phyloP scores from a whole-genome alignment of 2,113 vertebrate species.

The Barbus barbus region DNA sequence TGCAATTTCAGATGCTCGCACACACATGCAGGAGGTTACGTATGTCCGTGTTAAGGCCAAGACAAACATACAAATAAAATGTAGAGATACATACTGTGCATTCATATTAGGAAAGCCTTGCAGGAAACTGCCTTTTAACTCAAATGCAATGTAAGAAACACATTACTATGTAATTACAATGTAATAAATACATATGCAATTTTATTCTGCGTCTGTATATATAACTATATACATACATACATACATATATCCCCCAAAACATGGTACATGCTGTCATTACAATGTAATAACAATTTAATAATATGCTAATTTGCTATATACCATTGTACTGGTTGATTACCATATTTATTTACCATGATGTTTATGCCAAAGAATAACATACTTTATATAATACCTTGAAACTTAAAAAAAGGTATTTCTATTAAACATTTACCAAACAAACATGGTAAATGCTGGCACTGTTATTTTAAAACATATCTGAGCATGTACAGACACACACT shows the following conservation, averaged over 20 bases:
- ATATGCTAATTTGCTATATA: not conserved
- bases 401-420: not conserved
- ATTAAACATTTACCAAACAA: not conserved
- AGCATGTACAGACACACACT: conserved; percentile 10
- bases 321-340: no score
- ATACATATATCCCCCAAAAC: no score
- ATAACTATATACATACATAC: no score
- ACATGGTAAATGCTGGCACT: not conserved
- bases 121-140: not conserved
- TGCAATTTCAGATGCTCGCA: conserved; percentile 25
- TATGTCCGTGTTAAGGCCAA: not conserved
- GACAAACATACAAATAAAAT: conserved; percentile 22
- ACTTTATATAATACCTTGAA: not conserved
- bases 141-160: not conserved
- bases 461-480: not conserved
- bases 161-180: not conserved
- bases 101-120: no score
- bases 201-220: no score
- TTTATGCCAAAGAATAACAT: not conserved
- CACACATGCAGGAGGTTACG: conserved; percentile 49
- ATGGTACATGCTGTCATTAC: no score
- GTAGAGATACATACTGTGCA: no score
- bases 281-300: no score
- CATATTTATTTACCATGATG: not conserved
- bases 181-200: not conserved